Percentiles rank a stretch among this genome's conserved stretches.
Conservation (phyloP, 1,140 invertebrate species). For the Pseudomyrmex concolor region DNA sequence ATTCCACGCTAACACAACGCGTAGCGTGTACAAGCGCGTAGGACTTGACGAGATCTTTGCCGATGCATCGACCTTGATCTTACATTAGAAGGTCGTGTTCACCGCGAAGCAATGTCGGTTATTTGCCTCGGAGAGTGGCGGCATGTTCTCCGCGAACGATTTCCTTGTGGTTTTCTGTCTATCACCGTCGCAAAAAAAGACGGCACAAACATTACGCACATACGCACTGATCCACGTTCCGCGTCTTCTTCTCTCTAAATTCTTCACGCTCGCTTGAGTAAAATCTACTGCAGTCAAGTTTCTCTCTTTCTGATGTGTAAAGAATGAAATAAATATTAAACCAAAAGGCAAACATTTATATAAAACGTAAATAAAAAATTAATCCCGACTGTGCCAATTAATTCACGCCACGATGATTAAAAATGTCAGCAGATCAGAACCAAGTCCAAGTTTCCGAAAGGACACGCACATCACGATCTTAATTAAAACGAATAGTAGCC, state of each 20-base stretch:
- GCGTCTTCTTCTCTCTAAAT: slow-evolving; percentile 17
- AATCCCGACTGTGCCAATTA: not conserved
- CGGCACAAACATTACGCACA: slow-evolving; percentile 34
- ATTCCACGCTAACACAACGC: slow-evolving; percentile 7
- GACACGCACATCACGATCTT: slow-evolving; percentile 58
- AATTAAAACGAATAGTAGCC: slow-evolving; percentile 74
- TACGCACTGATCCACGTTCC: slow-evolving; percentile 34
- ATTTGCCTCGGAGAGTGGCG: slow-evolving; percentile 56
- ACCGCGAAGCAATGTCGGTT: slow-evolving; percentile 45
- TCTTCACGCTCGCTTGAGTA: not conserved
- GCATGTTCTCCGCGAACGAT: slow-evolving; percentile 54
- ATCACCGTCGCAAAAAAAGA: slow-evolving; percentile 26
- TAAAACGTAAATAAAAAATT: not conserved
- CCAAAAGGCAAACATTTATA: not conserved
- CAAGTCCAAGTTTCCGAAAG: slow-evolving; percentile 5
- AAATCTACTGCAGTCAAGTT: slow-evolving; percentile 21
- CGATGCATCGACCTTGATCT: slow-evolving; percentile 61
- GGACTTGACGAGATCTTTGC: slow-evolving; percentile 43
- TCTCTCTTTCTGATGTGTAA: no score
- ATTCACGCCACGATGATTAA: slow-evolving; percentile 2
- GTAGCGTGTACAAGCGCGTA: slow-evolving; percentile 32
- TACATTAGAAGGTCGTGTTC: slow-evolving; percentile 61
- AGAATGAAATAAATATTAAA: no score
- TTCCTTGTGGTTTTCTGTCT: slow-evolving; percentile 58
- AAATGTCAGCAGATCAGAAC: not conserved